A percentile compares a stretch with the other conserved stretches of the same genome.
These are phyloP conservation scores for Campylomormyrus numenius DNA, from an alignment of 2,113 vertebrate genomes.

Conservation along the genomic window DNA sequence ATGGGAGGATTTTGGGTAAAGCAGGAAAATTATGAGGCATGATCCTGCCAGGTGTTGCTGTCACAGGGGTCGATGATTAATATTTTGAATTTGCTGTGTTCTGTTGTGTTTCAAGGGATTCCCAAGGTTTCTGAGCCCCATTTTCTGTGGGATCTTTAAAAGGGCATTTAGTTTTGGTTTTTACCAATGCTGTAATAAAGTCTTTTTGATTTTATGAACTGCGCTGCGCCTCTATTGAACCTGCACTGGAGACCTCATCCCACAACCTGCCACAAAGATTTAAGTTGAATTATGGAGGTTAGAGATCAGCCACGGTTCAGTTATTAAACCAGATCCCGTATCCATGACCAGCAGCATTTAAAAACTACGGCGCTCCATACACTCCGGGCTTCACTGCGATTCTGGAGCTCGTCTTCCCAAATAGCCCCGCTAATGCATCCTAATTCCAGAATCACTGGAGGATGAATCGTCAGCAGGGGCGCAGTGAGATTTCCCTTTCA, in stretches of 20 bases:
- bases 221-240: not conserved
- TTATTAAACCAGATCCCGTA: not conserved
- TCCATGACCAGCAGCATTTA: not conserved
- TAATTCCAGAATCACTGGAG: constrained; percentile 49
- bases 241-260: not conserved
- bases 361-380: not conserved
- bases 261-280: constrained; percentile 8
- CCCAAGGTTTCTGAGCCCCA: not conserved
- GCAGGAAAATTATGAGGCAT: not conserved
- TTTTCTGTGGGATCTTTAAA: not conserved
- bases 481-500: not conserved
- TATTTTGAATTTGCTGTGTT: not conserved
- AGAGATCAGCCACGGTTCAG: not conserved
- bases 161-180: not conserved
- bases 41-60: not conserved
- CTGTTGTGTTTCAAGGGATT: not conserved
- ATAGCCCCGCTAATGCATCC: constrained; percentile 56
- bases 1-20: not conserved
- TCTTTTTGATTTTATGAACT: constrained; percentile 1
- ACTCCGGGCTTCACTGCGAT: not conserved
- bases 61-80: not conserved
- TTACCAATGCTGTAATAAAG: not conserved
- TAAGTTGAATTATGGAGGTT: constrained; percentile 9
- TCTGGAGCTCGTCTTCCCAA: constrained; percentile 45
- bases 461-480: not conserved